Conservation (phyloP, 2,888 invertebrate species). For the Parnassius glacialis region DNA sequence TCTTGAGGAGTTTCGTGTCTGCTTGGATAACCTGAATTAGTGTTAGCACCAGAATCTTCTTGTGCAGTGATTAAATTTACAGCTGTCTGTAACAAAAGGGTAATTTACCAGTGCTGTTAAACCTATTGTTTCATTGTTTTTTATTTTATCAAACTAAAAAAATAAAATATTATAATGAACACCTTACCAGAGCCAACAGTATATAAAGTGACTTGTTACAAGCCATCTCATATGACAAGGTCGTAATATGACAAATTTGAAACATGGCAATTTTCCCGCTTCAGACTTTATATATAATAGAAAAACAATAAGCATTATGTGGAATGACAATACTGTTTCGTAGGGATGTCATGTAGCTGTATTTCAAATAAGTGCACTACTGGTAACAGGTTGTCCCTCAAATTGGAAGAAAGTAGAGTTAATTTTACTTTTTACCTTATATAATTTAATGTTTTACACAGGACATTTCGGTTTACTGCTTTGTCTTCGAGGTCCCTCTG, state of each 20-base stretch:
- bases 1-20: not conserved
- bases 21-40: not conserved
- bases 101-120: not conserved
- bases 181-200: conserved; percentile 18
- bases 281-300: conserved; percentile 17
- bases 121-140: not conserved
- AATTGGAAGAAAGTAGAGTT: too few relatives aligned
- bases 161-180: not conserved
- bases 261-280: not conserved
- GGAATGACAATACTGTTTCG: not conserved
- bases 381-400: too few relatives aligned
- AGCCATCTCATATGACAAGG: conserved; percentile 4
- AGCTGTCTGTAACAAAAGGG: conserved; percentile 6
- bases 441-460: too few relatives aligned
- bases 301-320: conserved; percentile 11
- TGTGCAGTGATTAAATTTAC: conserved; percentile 18
- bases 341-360: not conserved
- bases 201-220: conserved; percentile 11
- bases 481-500: too few relatives aligned
- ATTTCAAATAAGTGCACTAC: too few relatives aligned
- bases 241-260: not conserved
- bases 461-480: too few relatives aligned
- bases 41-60: not conserved
- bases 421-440: too few relatives aligned
- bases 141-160: too few relatives aligned